phyloP scores from a whole-genome alignment of 92 coral and sea anemone species.

The Metridium senile region DNA sequence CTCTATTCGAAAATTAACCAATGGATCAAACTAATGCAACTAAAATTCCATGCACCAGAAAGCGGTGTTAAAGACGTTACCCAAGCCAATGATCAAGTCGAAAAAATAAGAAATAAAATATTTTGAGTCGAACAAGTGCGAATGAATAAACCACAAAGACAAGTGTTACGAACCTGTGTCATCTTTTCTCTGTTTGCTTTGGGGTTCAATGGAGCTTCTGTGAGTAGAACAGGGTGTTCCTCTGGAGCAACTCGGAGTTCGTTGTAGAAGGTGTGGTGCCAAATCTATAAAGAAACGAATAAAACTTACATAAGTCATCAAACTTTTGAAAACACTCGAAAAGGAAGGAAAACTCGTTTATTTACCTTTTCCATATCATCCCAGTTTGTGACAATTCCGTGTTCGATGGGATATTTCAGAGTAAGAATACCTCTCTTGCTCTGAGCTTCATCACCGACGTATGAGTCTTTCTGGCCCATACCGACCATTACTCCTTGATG shows the following conservation, averaged over 20 bases:
- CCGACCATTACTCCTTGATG: slow-evolving; percentile 99
- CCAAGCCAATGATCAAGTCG: not conserved
- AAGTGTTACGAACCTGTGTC: slow-evolving; percentile 75
- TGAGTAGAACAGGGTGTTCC: slow-evolving; percentile 92
- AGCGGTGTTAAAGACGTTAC: no score
- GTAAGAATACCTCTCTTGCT: slow-evolving; percentile 99
- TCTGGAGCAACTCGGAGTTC: slow-evolving; percentile 98
- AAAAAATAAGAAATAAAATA: not conserved
- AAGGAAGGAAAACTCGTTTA: no score
- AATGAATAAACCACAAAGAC: not conserved
- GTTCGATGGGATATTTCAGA: slow-evolving; percentile 99
- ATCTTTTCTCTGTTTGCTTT: slow-evolving; percentile 96
- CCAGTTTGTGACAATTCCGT: slow-evolving; percentile 99
- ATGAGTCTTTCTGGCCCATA: slow-evolving; percentile 99
- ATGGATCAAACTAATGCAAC: not conserved
- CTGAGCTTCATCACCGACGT: slow-evolving; percentile 99
- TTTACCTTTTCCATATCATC: slow-evolving; percentile 98
- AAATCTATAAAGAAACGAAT: slow-evolving; percentile 52
- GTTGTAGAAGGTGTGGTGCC: slow-evolving; percentile 99
- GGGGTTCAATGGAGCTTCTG: slow-evolving; percentile 97
- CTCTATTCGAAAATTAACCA: not conserved
- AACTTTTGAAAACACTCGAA: slow-evolving; percentile 5
- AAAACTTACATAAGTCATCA: slow-evolving; percentile 17
- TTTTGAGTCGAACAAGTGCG: not conserved
- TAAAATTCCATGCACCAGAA: no score